phyloP scores from a whole-genome alignment of 2,113 vertebrate genomes.

The Pseudois nayaur region DNA sequence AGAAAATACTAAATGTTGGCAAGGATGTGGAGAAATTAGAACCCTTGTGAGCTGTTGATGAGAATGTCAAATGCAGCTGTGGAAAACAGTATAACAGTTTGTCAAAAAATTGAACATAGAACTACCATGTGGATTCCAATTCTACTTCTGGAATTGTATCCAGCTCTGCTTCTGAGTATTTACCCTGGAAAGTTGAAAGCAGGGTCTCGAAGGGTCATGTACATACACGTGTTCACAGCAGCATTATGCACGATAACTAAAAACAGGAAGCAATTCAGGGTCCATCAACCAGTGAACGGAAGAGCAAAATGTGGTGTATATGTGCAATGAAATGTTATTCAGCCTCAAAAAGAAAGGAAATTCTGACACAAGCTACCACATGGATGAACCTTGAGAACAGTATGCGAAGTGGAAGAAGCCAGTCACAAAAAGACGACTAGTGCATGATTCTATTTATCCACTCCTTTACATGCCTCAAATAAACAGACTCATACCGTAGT shows the following conservation, averaged over 20 bases:
- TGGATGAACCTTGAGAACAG: background rate
- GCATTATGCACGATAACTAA: background rate
- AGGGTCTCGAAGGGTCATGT: background rate
- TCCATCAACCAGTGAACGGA: too few relatives aligned
- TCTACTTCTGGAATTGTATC: background rate
- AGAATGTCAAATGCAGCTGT: background rate
- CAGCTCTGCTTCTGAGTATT: background rate
- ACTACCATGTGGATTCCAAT: background rate
- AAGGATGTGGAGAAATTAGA: background rate
- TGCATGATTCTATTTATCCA: background rate
- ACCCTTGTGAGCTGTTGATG: background rate
- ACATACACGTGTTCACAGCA: background rate
- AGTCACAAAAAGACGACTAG: background rate
- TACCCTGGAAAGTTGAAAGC: background rate
- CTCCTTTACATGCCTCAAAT: background rate
- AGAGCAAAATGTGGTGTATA: background rate
- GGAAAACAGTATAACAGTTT: background rate
- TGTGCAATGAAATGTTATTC: background rate
- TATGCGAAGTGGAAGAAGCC: background rate
- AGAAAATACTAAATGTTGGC: background rate
- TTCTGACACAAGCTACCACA: background rate
- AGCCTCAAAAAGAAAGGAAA: background rate
- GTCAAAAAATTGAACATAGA: background rate
- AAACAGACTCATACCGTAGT: background rate
- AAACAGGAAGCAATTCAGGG: background rate